Evolutionary conservation across 1,140 invertebrate genomes (phyloP), one percentile per base, ranked within the genome.

Genomic region (Drosophila yakuba): DNA sequence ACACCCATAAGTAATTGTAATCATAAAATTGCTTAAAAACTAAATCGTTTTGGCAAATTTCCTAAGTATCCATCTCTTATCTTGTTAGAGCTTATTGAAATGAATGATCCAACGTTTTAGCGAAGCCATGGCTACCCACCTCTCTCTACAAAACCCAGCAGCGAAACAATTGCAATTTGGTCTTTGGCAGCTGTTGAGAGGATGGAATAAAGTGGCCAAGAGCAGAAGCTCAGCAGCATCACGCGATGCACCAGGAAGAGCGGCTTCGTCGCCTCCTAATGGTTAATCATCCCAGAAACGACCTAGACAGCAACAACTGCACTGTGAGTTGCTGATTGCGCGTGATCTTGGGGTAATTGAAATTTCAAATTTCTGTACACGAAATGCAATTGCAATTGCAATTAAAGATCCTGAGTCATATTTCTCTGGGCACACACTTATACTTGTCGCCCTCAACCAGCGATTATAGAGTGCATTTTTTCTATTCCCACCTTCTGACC

Each of bases 281-380:
- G 72, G 72, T 86, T 81, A 84, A 86, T 86, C 82, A 81, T 78
- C 47, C 47, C 55, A 50, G 45, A 48, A 80, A 67, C 58, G 58
- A 72, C 66, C 67, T 77, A 73, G 74, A 64, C 62, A 60, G 54
- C 51, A 52, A 45, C 51, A 56, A 60, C 43, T 39, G 28, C 54
- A 54, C 25, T 38, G 28, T 17, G 45, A 63, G 48, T 17, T 80
- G 81, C 69, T 89, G 84, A 86, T 86, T 86, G 83, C 83, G 66
- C 82, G 75, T 89, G 82, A 86, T 86, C 75, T 83, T 78, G 75
- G 43, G 48, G 59, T 86, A 86, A 86, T 86, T 86, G 79, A 86
- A 86, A 86, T 86, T 86, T 83, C 72, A 83, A 76, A 73, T 74
- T 58, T 55, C 39, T 20, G 28, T 47, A 54, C 59, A 84, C 67